These are phyloP conservation scores for Theonella swinhoei DNA, from an alignment of 37 sponge, comb jelly and placozoan genomes.

Conservation along the genomic window DNA sequence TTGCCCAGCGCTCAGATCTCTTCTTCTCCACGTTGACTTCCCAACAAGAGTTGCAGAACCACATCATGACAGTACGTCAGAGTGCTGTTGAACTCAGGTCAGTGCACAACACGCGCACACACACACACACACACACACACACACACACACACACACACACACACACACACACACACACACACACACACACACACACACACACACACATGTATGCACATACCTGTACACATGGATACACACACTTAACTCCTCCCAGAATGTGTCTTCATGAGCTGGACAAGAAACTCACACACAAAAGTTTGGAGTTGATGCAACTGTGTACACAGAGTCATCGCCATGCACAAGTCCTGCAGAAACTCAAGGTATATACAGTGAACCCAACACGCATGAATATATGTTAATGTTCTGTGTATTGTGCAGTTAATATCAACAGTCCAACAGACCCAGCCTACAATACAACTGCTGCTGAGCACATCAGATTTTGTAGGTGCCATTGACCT, in stretches of 20 bases:
- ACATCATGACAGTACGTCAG: slow-evolving; percentile 51
- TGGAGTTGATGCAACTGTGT: slow-evolving; percentile 40
- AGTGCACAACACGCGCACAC: background rate
- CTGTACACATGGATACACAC: background rate
- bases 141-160: slow-evolving; percentile 29
- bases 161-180: slow-evolving; percentile 15
- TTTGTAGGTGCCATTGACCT: slow-evolving; percentile 97
- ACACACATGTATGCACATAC: background rate
- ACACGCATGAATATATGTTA: background rate
- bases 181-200: slow-evolving; percentile 28
- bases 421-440: slow-evolving; percentile 88
- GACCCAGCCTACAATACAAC: slow-evolving; percentile 97
- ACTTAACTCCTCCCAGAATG: slow-evolving; percentile 34
- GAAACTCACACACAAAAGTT: slow-evolving; percentile 16
- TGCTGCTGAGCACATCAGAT: slow-evolving; percentile 88
- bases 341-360: slow-evolving; percentile 58
- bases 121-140: slow-evolving; percentile 20
- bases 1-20: slow-evolving; percentile 83
- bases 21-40: slow-evolving; percentile 90
- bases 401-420: background rate
- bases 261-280: slow-evolving; percentile 31
- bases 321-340: background rate
- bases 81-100: slow-evolving; percentile 45
- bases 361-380: slow-evolving; percentile 5
- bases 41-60: slow-evolving; percentile 72